A percentile compares a stretch with the other conserved stretches of the same genome.
phyloP scores from a whole-genome alignment of 1,140 invertebrate species.

The Asobara japonica region DNA sequence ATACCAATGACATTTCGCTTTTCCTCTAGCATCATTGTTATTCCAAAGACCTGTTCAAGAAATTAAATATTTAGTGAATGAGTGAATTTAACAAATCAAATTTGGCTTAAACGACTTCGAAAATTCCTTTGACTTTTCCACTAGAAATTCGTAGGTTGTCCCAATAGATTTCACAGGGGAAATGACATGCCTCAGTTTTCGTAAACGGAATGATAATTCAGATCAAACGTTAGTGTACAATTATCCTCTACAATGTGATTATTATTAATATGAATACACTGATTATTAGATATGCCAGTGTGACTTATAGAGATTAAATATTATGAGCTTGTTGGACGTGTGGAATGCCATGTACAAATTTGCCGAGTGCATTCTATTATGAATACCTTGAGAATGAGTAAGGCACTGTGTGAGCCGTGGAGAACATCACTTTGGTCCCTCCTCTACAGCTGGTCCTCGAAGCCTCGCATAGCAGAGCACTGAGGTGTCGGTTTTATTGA shows the following conservation, averaged over 20 bases:
- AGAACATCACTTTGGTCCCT: background rate
- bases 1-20: too few species aligned
- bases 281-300: conserved; percentile 26
- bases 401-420: conserved; percentile 11
- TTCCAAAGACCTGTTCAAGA: too few species aligned
- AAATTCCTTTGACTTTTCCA: too few species aligned
- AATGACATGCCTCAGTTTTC: too few species aligned
- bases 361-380: conserved; percentile 47
- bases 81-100: too few species aligned
- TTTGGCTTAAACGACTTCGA: too few species aligned
- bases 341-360: conserved; percentile 49
- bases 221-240: too few species aligned
- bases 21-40: too few species aligned
- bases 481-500: background rate
- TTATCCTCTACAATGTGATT: background rate
- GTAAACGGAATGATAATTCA: too few species aligned
- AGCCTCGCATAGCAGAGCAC: conserved; percentile 8
- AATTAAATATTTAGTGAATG: too few species aligned
- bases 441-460: conserved; percentile 17
- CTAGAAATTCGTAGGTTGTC: too few species aligned
- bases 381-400: conserved; percentile 47
- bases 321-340: conserved; percentile 18
- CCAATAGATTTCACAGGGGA: too few species aligned
- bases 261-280: conserved; percentile 19
- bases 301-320: conserved; percentile 45